phyloP scores from a whole-genome alignment of 2,797 vertebrate species.

The Columba guinea region DNA sequence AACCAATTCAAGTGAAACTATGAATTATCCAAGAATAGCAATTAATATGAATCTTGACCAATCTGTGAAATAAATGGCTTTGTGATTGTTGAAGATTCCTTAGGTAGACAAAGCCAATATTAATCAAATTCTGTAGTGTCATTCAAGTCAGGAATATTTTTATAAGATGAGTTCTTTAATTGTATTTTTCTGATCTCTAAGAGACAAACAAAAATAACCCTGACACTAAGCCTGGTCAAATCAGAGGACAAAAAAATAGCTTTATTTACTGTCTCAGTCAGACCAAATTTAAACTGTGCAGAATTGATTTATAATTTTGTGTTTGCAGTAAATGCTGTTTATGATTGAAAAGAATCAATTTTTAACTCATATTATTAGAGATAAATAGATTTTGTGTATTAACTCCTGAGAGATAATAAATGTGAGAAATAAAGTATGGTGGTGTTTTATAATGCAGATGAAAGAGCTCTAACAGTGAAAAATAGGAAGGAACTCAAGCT shows the following conservation, averaged over 20 bases:
- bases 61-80: not conserved
- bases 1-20: not conserved
- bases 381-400: not conserved
- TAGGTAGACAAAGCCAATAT: not conserved
- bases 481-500: not conserved
- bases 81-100: not conserved
- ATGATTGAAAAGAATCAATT: slow-evolving; percentile 23
- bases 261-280: not conserved
- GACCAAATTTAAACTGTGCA: not conserved
- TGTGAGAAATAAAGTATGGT: not conserved
- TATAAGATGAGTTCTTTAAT: not conserved
- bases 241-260: not conserved
- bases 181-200: not conserved
- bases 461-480: not conserved
- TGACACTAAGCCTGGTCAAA: not conserved
- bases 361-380: not conserved
- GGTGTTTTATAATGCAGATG: not conserved
- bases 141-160: not conserved
- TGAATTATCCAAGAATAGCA: not conserved
- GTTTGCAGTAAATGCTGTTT: not conserved
- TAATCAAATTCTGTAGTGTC: not conserved
- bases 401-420: not conserved
- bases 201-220: not conserved
- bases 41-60: slow-evolving; percentile 17
- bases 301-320: not conserved